These are phyloP conservation scores for Gari tellinella DNA, from an alignment of 2,888 invertebrate species.

Conservation along the genomic window DNA sequence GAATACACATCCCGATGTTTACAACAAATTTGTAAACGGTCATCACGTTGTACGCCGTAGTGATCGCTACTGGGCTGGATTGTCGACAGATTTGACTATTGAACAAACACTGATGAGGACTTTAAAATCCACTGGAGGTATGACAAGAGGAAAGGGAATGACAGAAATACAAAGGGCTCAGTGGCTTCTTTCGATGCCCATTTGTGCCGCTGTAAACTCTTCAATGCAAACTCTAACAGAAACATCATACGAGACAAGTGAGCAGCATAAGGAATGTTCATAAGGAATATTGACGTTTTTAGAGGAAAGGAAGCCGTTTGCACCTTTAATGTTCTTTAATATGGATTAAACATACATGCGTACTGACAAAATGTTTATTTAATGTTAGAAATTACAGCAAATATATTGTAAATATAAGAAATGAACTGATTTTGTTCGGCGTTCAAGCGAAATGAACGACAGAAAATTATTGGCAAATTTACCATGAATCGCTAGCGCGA, in stretches of 20 bases:
- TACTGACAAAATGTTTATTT: no score
- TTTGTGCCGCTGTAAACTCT: conserved; percentile 33
- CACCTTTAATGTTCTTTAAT: no score
- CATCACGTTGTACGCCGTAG: conserved; percentile 22
- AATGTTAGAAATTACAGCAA: no score
- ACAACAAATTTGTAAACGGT: conserved; percentile 23
- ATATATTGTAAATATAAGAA: no score
- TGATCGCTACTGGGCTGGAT: conserved; percentile 35
- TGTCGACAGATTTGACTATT: conserved; percentile 39
- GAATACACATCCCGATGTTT: conserved; percentile 16
- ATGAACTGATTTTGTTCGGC: no score
- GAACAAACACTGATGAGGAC: conserved; percentile 62
- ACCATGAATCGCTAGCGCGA: no score
- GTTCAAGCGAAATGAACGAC: no score
- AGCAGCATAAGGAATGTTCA: conserved; percentile 58
- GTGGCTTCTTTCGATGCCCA: conserved; percentile 39
- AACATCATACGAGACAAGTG: conserved; percentile 26
- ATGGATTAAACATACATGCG: no score
- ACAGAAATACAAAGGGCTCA: conserved; percentile 40
- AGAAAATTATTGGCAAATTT: no score
- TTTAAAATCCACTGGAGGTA: conserved; percentile 60
- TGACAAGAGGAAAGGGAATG: conserved; percentile 62
- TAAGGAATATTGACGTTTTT: no score
- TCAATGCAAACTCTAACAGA: conserved; percentile 50
- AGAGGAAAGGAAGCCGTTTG: no score